phyloP scores from a whole-genome alignment of 2,888 invertebrate species.

The Clusia tigrina region DNA sequence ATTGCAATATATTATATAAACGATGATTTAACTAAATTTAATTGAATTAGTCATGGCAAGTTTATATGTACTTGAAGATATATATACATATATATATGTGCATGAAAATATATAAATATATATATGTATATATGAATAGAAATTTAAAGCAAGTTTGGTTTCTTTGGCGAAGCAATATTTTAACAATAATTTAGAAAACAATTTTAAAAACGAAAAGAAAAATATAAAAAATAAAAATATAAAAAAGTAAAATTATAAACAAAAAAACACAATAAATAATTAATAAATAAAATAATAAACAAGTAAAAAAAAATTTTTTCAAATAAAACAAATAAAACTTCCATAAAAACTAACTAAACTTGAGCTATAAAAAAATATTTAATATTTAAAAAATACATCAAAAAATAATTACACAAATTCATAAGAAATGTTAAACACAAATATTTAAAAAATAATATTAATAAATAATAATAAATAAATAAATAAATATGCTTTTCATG shows the following conservation, averaged over 20 bases:
- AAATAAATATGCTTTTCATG: too few relatives aligned
- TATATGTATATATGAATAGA: too few relatives aligned
- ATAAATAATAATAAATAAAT: too few relatives aligned
- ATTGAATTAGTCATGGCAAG: neutral
- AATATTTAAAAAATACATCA: too few relatives aligned
- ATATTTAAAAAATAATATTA: too few relatives aligned
- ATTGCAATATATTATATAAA: slow-evolving; percentile 19
- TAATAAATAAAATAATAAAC: slow-evolving; percentile 18
- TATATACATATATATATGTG: too few relatives aligned
- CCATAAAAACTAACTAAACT: slow-evolving; percentile 11
- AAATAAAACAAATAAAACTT: slow-evolving; percentile 22
- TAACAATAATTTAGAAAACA: slow-evolving; percentile 38
- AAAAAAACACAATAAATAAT: slow-evolving; percentile 27
- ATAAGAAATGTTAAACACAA: too few relatives aligned
- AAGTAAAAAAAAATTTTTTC: slow-evolving; percentile 22
- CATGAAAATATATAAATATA: too few relatives aligned
- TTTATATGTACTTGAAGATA: too few relatives aligned
- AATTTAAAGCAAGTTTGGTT: slow-evolving; percentile 34
- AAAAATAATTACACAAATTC: too few relatives aligned
- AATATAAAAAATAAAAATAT: slow-evolving; percentile 33
- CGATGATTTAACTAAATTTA: neutral
- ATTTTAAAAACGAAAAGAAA: slow-evolving; percentile 33
- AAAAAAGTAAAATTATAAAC: slow-evolving; percentile 20
- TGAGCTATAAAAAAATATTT: neutral
- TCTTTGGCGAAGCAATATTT: slow-evolving; percentile 27